A percentile compares a stretch with the other conserved stretches of the same genome.
phyloP scores from a whole-genome alignment of 53 echinoderm and acorn worm genomes.

The Luidia sarsii region DNA sequence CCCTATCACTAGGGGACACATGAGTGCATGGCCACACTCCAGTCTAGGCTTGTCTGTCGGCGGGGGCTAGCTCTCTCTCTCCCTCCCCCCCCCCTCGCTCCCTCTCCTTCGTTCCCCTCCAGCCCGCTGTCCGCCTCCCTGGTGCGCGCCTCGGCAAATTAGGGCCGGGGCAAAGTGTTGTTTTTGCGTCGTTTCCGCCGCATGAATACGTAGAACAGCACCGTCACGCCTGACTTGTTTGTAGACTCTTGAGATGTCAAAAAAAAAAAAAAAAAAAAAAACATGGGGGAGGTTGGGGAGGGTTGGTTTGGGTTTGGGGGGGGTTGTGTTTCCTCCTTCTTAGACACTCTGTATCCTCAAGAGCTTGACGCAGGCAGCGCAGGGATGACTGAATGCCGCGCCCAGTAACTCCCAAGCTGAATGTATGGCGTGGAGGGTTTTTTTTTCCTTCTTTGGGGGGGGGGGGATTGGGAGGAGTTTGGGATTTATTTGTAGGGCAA shows the following conservation, averaged over 20 bases:
- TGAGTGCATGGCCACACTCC: background rate
- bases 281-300: too few relatives aligned
- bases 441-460: too few relatives aligned
- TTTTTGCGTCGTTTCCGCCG: background rate
- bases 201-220: slow-evolving; percentile 43
- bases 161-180: background rate
- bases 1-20: slow-evolving; percentile 33
- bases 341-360: too few relatives aligned
- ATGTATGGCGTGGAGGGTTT: too few relatives aligned
- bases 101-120: too few relatives aligned
- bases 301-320: too few relatives aligned
- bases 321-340: too few relatives aligned
- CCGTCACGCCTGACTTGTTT: slow-evolving; percentile 3
- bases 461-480: too few relatives aligned
- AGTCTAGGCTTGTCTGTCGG: slow-evolving; percentile 11
- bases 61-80: background rate
- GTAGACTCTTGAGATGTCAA: background rate
- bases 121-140: background rate
- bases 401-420: too few relatives aligned
- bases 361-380: too few relatives aligned
- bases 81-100: background rate
- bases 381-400: too few relatives aligned
- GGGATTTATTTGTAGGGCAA: too few relatives aligned
- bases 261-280: slow-evolving; percentile 4
- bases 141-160: background rate